These are phyloP conservation scores for Candidula unifasciata DNA, from an alignment of 2,888 invertebrate species.

Conservation along the genomic window DNA sequence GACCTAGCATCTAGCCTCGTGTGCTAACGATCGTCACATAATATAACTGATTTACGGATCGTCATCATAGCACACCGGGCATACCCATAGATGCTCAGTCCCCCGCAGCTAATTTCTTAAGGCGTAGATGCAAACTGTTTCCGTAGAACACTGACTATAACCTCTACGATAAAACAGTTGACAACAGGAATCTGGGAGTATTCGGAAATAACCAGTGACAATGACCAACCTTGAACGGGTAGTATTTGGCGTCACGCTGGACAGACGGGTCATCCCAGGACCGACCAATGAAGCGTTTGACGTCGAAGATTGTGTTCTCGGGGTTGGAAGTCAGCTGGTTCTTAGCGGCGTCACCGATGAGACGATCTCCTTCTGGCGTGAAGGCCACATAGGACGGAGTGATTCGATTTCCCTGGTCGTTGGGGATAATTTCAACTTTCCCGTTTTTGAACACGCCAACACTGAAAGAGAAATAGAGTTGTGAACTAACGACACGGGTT, in stretches of 20 bases:
- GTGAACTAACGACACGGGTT: neutral
- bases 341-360: constrained; percentile 99
- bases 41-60: no score
- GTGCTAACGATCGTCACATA: no score
- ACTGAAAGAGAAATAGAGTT: constrained; percentile 62
- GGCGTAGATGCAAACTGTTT: no score
- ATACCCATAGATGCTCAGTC: no score
- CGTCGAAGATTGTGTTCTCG: constrained; percentile 98
- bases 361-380: constrained; percentile 94
- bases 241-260: constrained; percentile 95
- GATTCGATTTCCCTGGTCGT: constrained; percentile 98
- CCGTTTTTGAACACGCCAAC: constrained; percentile 90
- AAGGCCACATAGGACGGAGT: constrained; percentile 98
- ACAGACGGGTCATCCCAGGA: constrained; percentile 95
- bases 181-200: no score
- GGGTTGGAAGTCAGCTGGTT: constrained; percentile 99
- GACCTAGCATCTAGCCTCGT: no score
- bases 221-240: constrained; percentile 91
- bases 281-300: constrained; percentile 97
- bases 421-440: constrained; percentile 97
- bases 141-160: no score
- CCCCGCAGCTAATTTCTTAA: no score
- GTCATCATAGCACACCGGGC: no score
- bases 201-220: no score
- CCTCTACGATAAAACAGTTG: no score